Percentiles rank a stretch among this genome's conserved stretches.
Conservation (phyloP, 2,888 invertebrate genomes). For the Dermolepida albohirtum region DNA sequence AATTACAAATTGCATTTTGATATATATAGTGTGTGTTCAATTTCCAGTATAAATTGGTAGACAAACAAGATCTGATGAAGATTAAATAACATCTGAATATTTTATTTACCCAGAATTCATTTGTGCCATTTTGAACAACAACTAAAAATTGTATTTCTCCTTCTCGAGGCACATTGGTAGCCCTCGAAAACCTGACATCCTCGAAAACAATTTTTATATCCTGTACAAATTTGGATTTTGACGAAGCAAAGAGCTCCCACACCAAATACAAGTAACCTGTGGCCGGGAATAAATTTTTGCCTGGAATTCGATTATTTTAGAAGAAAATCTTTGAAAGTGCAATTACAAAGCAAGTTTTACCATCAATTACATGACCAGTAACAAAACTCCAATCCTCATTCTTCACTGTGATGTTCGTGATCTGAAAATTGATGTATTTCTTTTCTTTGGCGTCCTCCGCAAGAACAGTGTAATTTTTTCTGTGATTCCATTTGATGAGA, state of each 20-base stretch:
- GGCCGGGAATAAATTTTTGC: constrained; percentile 69
- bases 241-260: constrained; percentile 69
- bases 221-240: constrained; percentile 65
- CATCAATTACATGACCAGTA: constrained; percentile 86
- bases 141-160: constrained; percentile 47
- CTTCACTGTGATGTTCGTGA: neutral
- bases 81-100: too few relatives aligned
- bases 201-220: too few relatives aligned
- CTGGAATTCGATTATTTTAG: constrained; percentile 48
- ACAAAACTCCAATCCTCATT: constrained; percentile 71
- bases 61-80: too few relatives aligned
- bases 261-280: constrained; percentile 69
- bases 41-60: too few relatives aligned
- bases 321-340: too few relatives aligned
- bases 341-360: constrained; percentile 43
- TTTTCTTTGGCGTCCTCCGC: constrained; percentile 67
- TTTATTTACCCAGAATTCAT: constrained; percentile 56
- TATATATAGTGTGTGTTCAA: too few relatives aligned
- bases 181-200: constrained; percentile 67
- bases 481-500: constrained; percentile 86
- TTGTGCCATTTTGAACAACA: constrained; percentile 53
- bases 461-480: constrained; percentile 78
- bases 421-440: constrained; percentile 74
- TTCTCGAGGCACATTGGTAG: constrained; percentile 63
- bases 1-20: too few relatives aligned